Conservation (phyloP, 2,113 vertebrate species). For the Dasyornis broadbenti region DNA sequence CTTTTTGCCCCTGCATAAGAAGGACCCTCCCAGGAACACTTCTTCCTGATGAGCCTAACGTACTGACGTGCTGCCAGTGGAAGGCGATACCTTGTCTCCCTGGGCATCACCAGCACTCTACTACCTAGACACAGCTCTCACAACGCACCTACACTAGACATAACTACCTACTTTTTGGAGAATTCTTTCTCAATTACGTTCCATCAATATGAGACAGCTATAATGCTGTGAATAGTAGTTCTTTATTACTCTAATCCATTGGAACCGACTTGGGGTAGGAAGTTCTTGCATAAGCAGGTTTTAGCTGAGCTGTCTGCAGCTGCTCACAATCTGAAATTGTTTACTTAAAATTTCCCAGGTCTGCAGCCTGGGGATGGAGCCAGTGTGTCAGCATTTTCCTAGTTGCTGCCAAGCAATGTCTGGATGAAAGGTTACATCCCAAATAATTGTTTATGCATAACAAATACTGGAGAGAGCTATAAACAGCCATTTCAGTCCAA, state of each 20-base stretch:
- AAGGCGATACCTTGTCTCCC: background rate
- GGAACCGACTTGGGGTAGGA: background rate
- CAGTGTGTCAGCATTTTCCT: background rate
- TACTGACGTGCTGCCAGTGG: background rate
- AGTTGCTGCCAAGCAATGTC: background rate
- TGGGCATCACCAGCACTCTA: background rate
- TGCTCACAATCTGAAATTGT: background rate
- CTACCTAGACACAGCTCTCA: too few relatives aligned
- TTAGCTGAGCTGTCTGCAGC: background rate
- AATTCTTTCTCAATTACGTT: background rate
- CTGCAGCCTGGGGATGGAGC: background rate
- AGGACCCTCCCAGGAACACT: background rate
- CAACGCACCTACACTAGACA: too few relatives aligned
- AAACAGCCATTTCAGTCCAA: background rate
- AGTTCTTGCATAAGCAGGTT: background rate
- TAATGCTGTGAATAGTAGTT: background rate
- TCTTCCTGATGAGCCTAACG: background rate
- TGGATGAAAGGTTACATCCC: constrained; percentile 10
- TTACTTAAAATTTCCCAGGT: constrained; percentile 4
- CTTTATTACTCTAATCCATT: background rate
- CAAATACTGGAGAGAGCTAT: background rate
- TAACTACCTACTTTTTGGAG: background rate
- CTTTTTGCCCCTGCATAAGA: background rate
- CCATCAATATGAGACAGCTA: background rate
- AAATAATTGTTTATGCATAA: background rate